Conservation (phyloP, 2,113 vertebrate species). For the human region DNA sequence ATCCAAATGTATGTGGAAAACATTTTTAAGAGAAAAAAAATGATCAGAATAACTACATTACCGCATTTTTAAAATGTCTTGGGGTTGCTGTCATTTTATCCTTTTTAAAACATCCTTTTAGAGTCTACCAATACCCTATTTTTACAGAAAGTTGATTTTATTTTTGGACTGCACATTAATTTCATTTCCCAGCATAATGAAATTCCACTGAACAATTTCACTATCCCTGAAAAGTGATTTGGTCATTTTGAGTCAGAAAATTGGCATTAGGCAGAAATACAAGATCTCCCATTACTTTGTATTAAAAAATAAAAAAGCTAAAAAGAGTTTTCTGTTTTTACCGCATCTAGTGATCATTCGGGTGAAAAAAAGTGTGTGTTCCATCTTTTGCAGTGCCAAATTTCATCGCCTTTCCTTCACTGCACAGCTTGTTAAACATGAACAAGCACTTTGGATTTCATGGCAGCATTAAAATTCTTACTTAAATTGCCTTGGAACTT, state of each 20-base stretch:
- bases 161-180: slow-evolving; percentile 21
- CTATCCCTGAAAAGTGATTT: slow-evolving; percentile 28
- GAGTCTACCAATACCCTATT: neutral
- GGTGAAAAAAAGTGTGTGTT: slow-evolving; percentile 41
- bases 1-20: neutral
- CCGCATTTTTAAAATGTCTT: neutral
- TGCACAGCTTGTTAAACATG: neutral
- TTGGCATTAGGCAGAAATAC: slow-evolving; percentile 52
- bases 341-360: slow-evolving; percentile 29
- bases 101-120: neutral
- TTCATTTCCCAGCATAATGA: neutral
- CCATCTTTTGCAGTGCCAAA: neutral
- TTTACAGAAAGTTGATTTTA: slow-evolving; percentile 1
- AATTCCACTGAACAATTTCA: slow-evolving; percentile 34
- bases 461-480: neutral
- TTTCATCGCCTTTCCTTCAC: slow-evolving; percentile 6
- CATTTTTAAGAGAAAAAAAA: neutral
- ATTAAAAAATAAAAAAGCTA: neutral
- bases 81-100: neutral
- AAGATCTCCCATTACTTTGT: slow-evolving; percentile 56
- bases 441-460: neutral
- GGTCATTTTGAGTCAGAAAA: slow-evolving; percentile 42
- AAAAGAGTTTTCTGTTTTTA: slow-evolving; percentile 38
- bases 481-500: slow-evolving; percentile 57
- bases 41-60: neutral